These are phyloP conservation scores for Galeopterus variegatus DNA, from an alignment of 2,113 vertebrate species.

Conservation along the genomic window DNA sequence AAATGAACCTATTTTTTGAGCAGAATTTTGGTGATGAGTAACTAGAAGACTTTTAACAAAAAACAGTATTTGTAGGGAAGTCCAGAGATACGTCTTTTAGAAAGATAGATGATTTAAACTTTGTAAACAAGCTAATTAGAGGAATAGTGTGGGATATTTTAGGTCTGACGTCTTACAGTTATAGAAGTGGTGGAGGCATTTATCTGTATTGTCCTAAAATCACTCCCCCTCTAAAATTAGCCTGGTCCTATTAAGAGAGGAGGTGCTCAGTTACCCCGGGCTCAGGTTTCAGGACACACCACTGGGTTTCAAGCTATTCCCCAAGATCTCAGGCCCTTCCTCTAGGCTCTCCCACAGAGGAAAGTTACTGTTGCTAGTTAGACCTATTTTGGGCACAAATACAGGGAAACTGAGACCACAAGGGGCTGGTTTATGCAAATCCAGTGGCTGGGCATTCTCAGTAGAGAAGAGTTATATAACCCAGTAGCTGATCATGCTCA, in stretches of 20 bases:
- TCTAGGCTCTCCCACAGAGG: too few relatives aligned
- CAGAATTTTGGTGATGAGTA: not conserved
- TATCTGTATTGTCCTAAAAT: not conserved
- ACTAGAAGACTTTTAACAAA: not conserved
- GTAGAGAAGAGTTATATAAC: too few relatives aligned
- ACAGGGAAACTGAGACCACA: too few relatives aligned
- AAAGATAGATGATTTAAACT: constrained; percentile 39
- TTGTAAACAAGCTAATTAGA: constrained; percentile 56
- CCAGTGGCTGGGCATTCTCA: too few relatives aligned
- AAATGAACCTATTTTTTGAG: not conserved
- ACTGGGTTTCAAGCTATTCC: too few relatives aligned
- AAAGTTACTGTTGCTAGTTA: too few relatives aligned
- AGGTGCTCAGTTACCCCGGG: too few relatives aligned
- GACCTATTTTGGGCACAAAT: too few relatives aligned
- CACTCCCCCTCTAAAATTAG: not conserved
- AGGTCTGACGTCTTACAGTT: not conserved
- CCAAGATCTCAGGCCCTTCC: too few relatives aligned
- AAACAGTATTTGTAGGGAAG: not conserved
- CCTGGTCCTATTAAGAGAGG: not conserved
- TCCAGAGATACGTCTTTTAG: constrained; percentile 18
- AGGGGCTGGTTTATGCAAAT: too few relatives aligned
- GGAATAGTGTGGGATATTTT: not conserved
- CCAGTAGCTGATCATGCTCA: too few relatives aligned
- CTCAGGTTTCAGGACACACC: too few relatives aligned
- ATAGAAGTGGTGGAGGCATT: not conserved